Evolutionary conservation across 2,797 vertebrate genomes (phyloP).

Genomic region (Linurgus olivaceus): DNA sequence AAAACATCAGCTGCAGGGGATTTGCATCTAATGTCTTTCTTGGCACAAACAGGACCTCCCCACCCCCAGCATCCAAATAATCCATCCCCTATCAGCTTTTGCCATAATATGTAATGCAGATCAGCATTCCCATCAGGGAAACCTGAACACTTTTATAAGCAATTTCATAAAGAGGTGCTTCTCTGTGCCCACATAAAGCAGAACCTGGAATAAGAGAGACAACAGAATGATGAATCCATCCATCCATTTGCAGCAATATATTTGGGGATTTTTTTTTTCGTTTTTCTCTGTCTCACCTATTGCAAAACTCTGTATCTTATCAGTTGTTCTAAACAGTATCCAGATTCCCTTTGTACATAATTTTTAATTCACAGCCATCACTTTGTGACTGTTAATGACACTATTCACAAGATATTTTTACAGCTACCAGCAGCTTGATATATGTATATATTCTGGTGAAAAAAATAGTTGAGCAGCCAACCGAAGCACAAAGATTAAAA

Average conservation of each 20-base stretch:
- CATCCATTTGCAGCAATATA: background rate
- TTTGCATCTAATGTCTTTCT: conserved; percentile 18
- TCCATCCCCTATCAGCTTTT: background rate
- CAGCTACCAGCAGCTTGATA: background rate
- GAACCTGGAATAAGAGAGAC: background rate
- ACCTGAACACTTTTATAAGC: background rate
- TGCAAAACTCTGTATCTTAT: background rate
- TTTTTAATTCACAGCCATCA: background rate
- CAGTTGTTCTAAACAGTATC: background rate
- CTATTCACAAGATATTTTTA: background rate
- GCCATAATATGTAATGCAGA: background rate
- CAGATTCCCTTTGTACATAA: background rate
- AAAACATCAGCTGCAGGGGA: background rate
- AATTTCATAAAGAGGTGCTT: background rate
- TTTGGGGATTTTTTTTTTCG: background rate
- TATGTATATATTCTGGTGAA: background rate
- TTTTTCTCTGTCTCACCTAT: background rate
- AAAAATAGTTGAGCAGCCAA: background rate
- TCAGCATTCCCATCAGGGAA: background rate
- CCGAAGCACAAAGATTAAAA: background rate
- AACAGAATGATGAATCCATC: background rate
- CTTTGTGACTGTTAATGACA: background rate
- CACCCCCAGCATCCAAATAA: background rate
- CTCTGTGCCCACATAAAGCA: background rate
- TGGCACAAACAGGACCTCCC: background rate